Base-by-base conservation (phyloP, 2,888 invertebrate species). In the Sphecodes monilicornis region DNA sequence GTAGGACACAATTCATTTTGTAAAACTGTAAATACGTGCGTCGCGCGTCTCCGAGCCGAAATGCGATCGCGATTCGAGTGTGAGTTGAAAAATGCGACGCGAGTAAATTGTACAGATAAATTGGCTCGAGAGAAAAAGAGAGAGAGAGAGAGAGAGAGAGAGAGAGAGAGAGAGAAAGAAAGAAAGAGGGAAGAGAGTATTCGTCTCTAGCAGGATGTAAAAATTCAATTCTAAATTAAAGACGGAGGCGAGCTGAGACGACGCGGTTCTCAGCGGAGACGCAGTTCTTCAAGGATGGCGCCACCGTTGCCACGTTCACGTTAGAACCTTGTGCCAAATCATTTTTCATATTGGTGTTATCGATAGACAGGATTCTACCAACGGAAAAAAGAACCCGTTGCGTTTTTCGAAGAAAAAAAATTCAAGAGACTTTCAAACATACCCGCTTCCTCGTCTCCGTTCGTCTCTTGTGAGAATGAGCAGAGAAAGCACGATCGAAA, bases 301-400 rank as follows among this genome's bases (percentile, higher is more conserved):
- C 6, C 29, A 72, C n/a, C 11, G 10, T n/a, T 50, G n/a, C 32
- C 32, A 32, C 71, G 64, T 75, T 68, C n/a, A 72, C 64, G 80
- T 80, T 71, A 54, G 66, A 79, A 85, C 60, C 75, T 71, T 90
- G 89, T 90, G 89, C 89, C 89, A 90, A 90, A 90, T 83, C 60
- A 77, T 76, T 76, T 84, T 85, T 78, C 78, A 77, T 76, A 78
- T 84, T 60, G 64, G 71, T 78, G 46, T 78, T 46, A 41, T 46
- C 32, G 6, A 54, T 46, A 22, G 8, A 60, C 36, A 13, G 22
- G 72, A 43, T 54, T 78, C 57, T 29, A 29, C n/a, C 26, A 32
- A 22, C 4, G 16, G 66, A 36, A 54, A 16, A 36, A n/a, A 36
- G 5, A 36, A 36, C 36, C 11, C 36, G 11, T 66, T 29, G 16